A percentile compares a stretch with the other conserved stretches of the same genome.
Evolutionary conservation across 2,113 vertebrate species (phyloP).

Genomic region (Callospermophilus lateralis): DNA sequence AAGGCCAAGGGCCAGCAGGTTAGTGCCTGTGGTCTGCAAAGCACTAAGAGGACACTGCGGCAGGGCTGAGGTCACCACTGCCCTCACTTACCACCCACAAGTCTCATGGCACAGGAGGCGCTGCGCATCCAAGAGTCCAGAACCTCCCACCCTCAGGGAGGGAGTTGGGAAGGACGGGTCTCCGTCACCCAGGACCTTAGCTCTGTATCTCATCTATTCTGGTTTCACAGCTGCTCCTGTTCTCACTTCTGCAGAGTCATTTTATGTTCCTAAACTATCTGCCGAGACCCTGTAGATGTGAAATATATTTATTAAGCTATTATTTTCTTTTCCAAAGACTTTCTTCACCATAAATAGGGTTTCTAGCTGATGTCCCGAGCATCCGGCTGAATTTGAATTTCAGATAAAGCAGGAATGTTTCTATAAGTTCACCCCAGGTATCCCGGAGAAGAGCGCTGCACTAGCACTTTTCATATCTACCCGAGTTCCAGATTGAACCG

Average conservation of each 20-base stretch:
- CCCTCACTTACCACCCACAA: rapidly evolving
- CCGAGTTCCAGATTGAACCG: not conserved
- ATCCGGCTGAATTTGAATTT: not conserved
- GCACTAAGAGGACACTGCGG: rapidly evolving
- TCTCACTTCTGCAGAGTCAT: not conserved
- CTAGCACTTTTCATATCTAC: not conserved
- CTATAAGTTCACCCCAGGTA: not conserved
- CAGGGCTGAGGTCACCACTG: too few species aligned
- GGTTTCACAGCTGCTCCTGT: not conserved
- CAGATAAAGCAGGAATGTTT: not conserved
- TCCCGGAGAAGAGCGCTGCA: not conserved
- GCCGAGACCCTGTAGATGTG: not conserved
- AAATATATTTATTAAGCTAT: not conserved
- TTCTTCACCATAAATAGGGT: not conserved
- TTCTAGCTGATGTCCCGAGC: rapidly evolving
- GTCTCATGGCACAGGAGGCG: rapidly evolving
- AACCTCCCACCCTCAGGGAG: not conserved
- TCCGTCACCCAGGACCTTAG: rapidly evolving
- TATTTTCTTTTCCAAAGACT: not conserved
- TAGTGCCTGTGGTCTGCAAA: rapidly evolving
- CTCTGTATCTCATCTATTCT: not conserved
- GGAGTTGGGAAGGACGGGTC: rapidly evolving
- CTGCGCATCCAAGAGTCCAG: rapidly evolving
- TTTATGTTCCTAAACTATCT: too few species aligned
- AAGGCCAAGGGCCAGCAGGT: not conserved